These are phyloP conservation scores for Steatocranus sp. DNA, from an alignment of 2,797 vertebrate genomes.

Conservation along the genomic window DNA sequence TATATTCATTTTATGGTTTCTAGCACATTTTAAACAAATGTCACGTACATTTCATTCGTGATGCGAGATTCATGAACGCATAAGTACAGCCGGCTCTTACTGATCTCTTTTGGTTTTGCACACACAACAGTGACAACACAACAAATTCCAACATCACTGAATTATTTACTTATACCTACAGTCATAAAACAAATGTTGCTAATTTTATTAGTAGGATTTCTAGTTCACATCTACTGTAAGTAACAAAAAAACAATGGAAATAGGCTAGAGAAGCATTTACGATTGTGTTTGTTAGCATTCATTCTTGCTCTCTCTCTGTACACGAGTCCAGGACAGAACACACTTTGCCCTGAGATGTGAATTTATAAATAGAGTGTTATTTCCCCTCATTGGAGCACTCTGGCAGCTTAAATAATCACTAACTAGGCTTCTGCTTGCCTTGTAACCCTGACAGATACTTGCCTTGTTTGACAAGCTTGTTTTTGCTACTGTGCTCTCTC, in stretches of 20 bases:
- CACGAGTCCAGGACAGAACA: neutral
- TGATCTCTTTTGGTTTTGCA: neutral
- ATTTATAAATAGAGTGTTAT: constrained; percentile 13
- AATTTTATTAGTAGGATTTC: neutral
- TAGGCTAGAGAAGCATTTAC: neutral
- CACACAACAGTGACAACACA: neutral
- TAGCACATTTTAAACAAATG: neutral
- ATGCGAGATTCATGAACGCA: neutral
- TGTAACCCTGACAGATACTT: constrained; percentile 81
- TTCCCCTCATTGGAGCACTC: neutral
- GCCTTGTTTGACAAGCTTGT: constrained; percentile 55
- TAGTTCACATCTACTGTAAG: neutral
- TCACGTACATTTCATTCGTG: neutral
- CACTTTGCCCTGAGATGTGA: neutral
- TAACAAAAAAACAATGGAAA: neutral
- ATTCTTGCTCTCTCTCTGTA: neutral
- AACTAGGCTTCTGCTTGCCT: neutral
- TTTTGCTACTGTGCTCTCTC: constrained; percentile 59
- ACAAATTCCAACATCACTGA: neutral
- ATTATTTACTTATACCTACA: neutral
- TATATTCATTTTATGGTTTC: neutral
- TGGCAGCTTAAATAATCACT: constrained; percentile 11
- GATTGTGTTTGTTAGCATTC: neutral
- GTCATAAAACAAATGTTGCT: neutral
- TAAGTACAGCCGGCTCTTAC: neutral